A percentile compares a stretch with the other conserved stretches of the same genome.
Conservation (phyloP, 1,140 invertebrate genomes). For the Drosophila trapezifrons region DNA sequence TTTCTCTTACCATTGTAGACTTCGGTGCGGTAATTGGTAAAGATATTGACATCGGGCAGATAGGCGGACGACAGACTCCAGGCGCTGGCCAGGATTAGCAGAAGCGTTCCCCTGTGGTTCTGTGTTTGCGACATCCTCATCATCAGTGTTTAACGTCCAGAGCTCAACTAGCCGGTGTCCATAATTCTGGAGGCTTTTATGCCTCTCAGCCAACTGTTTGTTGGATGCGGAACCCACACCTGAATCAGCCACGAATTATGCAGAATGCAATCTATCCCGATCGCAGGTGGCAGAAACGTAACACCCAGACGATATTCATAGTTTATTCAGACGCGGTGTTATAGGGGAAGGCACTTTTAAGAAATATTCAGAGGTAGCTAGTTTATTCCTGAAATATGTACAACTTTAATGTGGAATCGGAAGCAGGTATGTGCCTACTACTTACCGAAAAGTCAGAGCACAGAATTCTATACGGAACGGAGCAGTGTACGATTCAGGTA, state of each 20-base stretch:
- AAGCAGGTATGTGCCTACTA: no score
- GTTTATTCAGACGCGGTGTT: not conserved
- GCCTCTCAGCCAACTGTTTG: not conserved
- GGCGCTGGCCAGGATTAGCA: slow-evolving; percentile 34
- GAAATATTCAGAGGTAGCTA: no score
- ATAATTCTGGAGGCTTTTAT: slow-evolving; percentile 15
- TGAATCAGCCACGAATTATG: slow-evolving; percentile 17
- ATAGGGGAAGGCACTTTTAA: not conserved
- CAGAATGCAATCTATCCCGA: not conserved
- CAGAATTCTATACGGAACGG: no score
- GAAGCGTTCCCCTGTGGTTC: not conserved
- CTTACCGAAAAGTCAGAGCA: no score
- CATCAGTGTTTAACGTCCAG: not conserved
- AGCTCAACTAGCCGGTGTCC: slow-evolving; percentile 3
- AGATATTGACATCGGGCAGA: slow-evolving; percentile 68
- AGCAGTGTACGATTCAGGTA: no score
- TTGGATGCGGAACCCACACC: not conserved
- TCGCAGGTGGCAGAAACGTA: not conserved
- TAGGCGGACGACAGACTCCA: slow-evolving; percentile 27
- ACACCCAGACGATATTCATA: not conserved
- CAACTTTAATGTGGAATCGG: no score
- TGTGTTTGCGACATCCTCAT: slow-evolving; percentile 15
- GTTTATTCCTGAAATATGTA: no score
- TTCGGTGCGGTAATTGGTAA: slow-evolving; percentile 70
- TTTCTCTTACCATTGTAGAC: slow-evolving; percentile 63